Percentiles rank a stretch among this genome's conserved stretches.
phyloP scores from a whole-genome alignment of 2,113 vertebrate genomes.

The Asarcornis scutulata region DNA sequence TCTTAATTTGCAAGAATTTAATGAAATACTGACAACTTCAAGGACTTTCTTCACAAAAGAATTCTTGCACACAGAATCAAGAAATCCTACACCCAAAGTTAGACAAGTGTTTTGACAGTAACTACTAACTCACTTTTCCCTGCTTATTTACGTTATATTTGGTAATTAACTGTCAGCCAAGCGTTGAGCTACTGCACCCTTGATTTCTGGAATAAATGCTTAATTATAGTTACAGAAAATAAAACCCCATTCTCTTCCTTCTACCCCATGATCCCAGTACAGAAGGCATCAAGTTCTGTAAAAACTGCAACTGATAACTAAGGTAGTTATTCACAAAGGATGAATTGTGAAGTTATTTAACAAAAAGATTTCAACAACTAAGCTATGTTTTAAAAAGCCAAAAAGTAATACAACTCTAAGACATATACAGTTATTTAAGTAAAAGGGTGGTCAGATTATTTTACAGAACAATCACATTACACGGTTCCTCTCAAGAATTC shows the following conservation, averaged over 20 bases:
- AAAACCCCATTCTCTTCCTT: background rate
- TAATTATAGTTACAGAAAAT: background rate
- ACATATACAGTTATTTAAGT: background rate
- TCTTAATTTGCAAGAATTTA: background rate
- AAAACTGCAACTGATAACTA: background rate
- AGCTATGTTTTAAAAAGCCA: background rate
- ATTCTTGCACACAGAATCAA: background rate
- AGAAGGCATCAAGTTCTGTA: background rate
- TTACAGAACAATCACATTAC: background rate
- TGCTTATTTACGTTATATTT: background rate
- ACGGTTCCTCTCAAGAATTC: background rate
- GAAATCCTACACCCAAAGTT: rapidly evolving
- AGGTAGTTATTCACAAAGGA: background rate
- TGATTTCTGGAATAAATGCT: background rate
- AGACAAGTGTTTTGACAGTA: background rate
- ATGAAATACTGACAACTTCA: background rate
- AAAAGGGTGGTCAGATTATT: background rate
- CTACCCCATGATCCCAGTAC: rapidly evolving
- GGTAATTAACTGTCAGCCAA: background rate
- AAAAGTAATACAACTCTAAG: background rate
- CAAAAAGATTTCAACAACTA: background rate
- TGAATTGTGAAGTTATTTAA: background rate
- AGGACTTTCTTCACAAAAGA: background rate
- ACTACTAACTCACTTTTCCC: background rate
- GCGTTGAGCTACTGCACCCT: background rate